Percentiles rank a stretch among this genome's conserved stretches.
These are phyloP conservation scores for Rhagonycha fulva DNA, from an alignment of 2,888 invertebrate species.

Conservation along the genomic window DNA sequence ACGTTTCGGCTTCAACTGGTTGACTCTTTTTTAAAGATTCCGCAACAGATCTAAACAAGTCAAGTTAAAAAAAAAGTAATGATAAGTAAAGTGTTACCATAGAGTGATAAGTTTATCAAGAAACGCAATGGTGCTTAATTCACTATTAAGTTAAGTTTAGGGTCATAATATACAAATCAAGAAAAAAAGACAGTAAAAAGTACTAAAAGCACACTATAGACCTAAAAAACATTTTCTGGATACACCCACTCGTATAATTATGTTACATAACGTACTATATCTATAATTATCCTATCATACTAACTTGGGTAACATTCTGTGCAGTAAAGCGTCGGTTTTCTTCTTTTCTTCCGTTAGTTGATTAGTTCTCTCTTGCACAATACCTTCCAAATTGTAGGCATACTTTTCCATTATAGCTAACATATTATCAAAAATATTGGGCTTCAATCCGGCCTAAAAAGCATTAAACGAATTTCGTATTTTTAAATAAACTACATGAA, in stretches of 20 bases:
- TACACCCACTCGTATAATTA: not conserved
- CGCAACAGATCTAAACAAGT: constrained; percentile 75
- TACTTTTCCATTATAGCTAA: constrained; percentile 90
- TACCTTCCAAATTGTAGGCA: constrained; percentile 81
- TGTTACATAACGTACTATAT: not conserved
- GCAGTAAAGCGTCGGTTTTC: constrained; percentile 80
- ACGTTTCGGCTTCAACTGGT: constrained; percentile 79
- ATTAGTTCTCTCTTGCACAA: constrained; percentile 82
- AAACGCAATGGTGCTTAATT: no score
- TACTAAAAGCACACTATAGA: no score
- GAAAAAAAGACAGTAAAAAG: no score
- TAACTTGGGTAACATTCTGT: constrained; percentile 85
- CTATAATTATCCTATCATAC: constrained; percentile 21
- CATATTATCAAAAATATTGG: constrained; percentile 90
- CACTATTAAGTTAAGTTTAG: no score
- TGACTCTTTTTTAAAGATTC: constrained; percentile 79
- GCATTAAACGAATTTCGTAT: not conserved
- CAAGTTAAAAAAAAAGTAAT: no score
- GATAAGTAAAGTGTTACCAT: not conserved
- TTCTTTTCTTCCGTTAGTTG: constrained; percentile 82
- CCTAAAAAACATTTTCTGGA: no score
- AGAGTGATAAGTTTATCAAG: no score
- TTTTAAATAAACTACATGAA: not conserved
- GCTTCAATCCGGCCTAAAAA: constrained; percentile 66
- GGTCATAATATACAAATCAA: no score